These are phyloP conservation scores for Sylvilagus floridanus DNA, from an alignment of 2,797 vertebrate species.

Conservation along the genomic window DNA sequence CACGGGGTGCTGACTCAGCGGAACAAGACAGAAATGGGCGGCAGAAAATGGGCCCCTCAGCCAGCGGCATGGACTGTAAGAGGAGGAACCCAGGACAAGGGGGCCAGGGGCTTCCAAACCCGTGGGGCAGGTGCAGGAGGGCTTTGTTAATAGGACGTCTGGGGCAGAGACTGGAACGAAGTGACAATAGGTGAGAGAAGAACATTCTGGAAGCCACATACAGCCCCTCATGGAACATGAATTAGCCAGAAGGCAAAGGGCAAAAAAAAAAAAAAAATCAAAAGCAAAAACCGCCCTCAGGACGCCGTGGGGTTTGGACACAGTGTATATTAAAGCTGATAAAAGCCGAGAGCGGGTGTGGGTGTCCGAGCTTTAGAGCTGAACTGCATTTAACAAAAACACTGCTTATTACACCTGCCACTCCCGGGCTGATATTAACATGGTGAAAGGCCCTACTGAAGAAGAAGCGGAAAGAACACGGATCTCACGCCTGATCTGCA, in stretches of 20 bases:
- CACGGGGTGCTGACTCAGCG: not conserved
- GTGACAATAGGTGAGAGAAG: not conserved
- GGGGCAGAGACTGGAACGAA: constrained; percentile 21
- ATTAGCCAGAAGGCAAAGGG: not conserved
- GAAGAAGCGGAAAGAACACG: not conserved
- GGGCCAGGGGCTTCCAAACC: not conserved
- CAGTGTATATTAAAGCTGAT: not conserved
- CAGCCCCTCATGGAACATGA: not conserved
- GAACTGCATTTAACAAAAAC: constrained; percentile 5
- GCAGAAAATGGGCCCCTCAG: not conserved
- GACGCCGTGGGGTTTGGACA: not conserved
- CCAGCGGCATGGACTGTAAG: too few species aligned
- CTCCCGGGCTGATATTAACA: not conserved
- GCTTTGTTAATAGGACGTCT: not conserved
- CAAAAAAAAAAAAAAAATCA: not conserved
- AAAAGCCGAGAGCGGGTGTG: not conserved
- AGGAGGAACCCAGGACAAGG: not conserved
- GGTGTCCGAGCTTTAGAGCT: constrained; percentile 10
- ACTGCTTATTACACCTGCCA: not conserved
- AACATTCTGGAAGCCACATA: not conserved
- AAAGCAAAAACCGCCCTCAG: not conserved
- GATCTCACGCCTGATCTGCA: not conserved
- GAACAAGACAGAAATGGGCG: not conserved
- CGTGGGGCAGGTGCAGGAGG: not conserved
- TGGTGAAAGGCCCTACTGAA: not conserved